phyloP scores from a whole-genome alignment of 2,113 vertebrate species.

The mouse (Mus musculus) region GRCm39 chr15:96074001-96074500 shows the following conservation, averaged over 20 bases:
- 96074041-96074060: not conserved
- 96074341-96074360: not conserved
- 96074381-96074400: not conserved
- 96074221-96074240: not conserved
- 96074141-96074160: not conserved
- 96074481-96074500: too few relatives aligned
- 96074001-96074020: not conserved
- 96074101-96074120: not conserved
- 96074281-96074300: not conserved
- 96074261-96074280: not conserved
- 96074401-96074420: not conserved
- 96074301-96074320: not conserved
- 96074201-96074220: not conserved
- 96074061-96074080: conserved; percentile 3
- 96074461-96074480: not conserved
- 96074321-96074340: not conserved
- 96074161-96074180: conserved; percentile 32
- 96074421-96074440: not conserved
- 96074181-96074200: not conserved
- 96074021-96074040: not conserved
- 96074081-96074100: conserved; percentile 4
- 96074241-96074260: not conserved
- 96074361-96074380: not conserved
- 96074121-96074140: not conserved
- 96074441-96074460: conserved; percentile 30